These are phyloP conservation scores for Electrophaes corylata DNA, from an alignment of 2,888 invertebrate genomes.

Conservation along the genomic window DNA sequence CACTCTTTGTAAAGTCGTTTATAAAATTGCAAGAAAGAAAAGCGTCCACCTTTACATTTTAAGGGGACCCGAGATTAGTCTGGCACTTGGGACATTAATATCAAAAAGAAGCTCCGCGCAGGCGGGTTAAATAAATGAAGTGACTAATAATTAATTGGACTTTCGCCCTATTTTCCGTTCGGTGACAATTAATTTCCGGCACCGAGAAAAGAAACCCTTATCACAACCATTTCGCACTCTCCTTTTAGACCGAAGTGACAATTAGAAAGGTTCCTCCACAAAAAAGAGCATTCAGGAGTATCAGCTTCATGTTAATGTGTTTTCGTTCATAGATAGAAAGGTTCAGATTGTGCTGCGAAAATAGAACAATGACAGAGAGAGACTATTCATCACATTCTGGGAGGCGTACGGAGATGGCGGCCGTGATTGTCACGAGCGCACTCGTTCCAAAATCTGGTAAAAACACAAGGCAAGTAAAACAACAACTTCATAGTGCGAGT, in stretches of 20 bases:
- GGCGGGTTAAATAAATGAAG: constrained; percentile 82
- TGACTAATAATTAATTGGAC: constrained; percentile 84
- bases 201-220: constrained; percentile 81
- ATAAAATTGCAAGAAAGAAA: constrained; percentile 50
- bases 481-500: constrained; percentile 78
- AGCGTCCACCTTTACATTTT: constrained; percentile 48
- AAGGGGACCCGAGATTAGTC: constrained; percentile 64
- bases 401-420: constrained; percentile 41
- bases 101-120: constrained; percentile 71
- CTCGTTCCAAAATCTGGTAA: constrained; percentile 55
- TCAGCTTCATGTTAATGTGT: constrained; percentile 44
- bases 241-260: constrained; percentile 68
- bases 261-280: constrained; percentile 62
- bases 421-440: constrained; percentile 35
- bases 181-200: constrained; percentile 84
- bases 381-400: constrained; percentile 67
- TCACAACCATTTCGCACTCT: constrained; percentile 75
- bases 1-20: constrained; percentile 39
- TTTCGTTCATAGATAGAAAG: constrained; percentile 30
- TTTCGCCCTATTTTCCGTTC: constrained; percentile 84
- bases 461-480: constrained; percentile 71
- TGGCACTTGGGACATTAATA: constrained; percentile 74
- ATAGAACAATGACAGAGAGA: constrained; percentile 47
- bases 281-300: constrained; percentile 46
- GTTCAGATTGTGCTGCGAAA: constrained; percentile 34